Evolutionary conservation across 2,888 invertebrate species (phyloP).

Genomic region (Bedellia somnulentella): DNA sequence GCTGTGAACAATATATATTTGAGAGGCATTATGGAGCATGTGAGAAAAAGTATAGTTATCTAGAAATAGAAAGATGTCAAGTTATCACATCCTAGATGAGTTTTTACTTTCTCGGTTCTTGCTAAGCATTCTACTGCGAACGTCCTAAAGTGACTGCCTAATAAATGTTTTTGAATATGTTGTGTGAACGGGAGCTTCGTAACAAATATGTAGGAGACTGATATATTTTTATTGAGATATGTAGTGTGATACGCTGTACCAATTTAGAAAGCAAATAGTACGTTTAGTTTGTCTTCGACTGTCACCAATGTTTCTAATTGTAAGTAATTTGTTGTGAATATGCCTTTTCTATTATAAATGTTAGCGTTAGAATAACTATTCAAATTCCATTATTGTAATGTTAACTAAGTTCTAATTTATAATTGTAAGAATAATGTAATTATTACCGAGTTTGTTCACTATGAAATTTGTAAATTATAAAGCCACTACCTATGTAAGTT

Average conservation of each 20-base stretch:
- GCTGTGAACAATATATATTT: too few relatives aligned
- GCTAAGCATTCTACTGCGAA: too few relatives aligned
- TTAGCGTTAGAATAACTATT: conserved; percentile 25
- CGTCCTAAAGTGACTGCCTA: too few relatives aligned
- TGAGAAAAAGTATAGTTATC: too few relatives aligned
- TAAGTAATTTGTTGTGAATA: conserved; percentile 21
- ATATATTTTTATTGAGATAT: conserved; percentile 44
- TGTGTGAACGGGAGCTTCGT: conserved; percentile 29
- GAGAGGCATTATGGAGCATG: too few relatives aligned
- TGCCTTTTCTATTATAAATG: conserved; percentile 22
- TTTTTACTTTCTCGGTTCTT: too few relatives aligned
- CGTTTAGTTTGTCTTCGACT: conserved; percentile 1
- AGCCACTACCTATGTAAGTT: conserved; percentile 42
- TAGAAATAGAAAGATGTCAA: too few relatives aligned
- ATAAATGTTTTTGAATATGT: too few relatives aligned
- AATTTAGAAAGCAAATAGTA: conserved; percentile 19
- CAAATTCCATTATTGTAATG: conserved; percentile 46
- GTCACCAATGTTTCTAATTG: conserved; percentile 11
- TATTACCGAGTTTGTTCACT: conserved; percentile 34
- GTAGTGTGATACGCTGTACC: conserved; percentile 46
- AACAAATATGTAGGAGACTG: conserved; percentile 58
- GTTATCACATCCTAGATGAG: too few relatives aligned
- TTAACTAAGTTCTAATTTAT: conserved; percentile 22
- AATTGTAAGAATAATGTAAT: conserved; percentile 5
- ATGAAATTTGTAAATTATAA: conserved; percentile 48